These are phyloP conservation scores for Hylia prasina DNA, from an alignment of 2,113 vertebrate species.

Conservation along the genomic window DNA sequence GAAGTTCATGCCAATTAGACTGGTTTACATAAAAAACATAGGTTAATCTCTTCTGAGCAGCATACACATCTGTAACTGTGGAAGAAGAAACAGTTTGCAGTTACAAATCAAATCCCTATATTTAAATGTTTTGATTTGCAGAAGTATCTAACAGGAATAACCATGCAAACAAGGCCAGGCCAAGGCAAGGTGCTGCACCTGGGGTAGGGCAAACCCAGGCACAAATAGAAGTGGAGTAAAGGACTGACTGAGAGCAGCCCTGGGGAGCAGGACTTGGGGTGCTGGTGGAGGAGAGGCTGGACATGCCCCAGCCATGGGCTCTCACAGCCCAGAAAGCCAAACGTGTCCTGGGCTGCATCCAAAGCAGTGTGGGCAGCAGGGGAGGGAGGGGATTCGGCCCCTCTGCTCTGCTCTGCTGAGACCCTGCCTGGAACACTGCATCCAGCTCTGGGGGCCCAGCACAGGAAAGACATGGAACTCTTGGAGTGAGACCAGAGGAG, in stretches of 20 bases:
- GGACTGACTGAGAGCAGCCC: not conserved
- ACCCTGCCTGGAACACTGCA: not conserved
- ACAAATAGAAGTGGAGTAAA: not conserved
- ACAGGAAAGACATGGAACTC: fast-evolving
- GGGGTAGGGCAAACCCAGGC: not conserved
- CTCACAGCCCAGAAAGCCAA: not conserved
- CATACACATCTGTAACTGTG: not conserved
- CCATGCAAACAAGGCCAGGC: not conserved
- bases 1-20: not conserved
- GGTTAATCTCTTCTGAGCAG: not conserved
- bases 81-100: constrained; percentile 6
- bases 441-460: not conserved
- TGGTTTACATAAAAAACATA: not conserved
- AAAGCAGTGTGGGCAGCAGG: not conserved
- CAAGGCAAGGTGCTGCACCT: not conserved
- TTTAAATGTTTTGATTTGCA: not conserved
- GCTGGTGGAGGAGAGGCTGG: not conserved
- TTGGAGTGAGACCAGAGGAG: not conserved
- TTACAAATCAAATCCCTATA: not conserved
- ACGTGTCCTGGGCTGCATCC: not conserved
- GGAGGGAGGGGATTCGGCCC: not conserved
- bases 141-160: not conserved
- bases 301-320: not conserved
- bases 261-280: not conserved
- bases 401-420: not conserved